Evolutionary conservation across 1,140 invertebrate species (phyloP), one percentile per base, ranked within the genome.

Genomic region (Neodiprion fabricii): DNA sequence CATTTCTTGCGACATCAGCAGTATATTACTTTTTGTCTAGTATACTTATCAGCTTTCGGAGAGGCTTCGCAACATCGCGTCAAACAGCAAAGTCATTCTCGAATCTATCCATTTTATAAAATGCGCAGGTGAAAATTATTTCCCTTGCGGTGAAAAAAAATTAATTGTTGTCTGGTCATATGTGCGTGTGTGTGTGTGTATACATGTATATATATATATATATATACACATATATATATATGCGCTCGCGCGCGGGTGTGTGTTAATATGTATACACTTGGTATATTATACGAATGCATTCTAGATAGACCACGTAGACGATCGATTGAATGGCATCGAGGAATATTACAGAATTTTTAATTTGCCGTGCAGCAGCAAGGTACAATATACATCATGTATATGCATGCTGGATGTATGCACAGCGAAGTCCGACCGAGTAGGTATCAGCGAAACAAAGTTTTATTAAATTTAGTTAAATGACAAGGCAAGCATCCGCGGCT

Each of bases 401-500:
- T 40, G 28, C 28, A 40, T 40, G 28, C 28, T 40, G 28, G 2
- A 40, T 40, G 28, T 5, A 40, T 40, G 28, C 28, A 40, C 28
- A 40, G 28, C 28, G 28, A 40, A 1, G 1, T 40, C 11, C 66
- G 66, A 73, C 28, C 47, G 66, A 28, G 49, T 67, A 28, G 17
- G 61, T 65, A 73, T 11, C 80, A 72, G 79, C 76, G 74, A 81
- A 79, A 78, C 75, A 79, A 74, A 81, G 75, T 74, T 47, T 77
- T 23, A 23, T 23, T 68, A 48, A 47, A 40, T 49, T 21, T 40
- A 72, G n/a, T 53, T 68, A 71, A 23, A 72, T 71, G 53, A 23
- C 70, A 23, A 74, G 48, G 74, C 72, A 17, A 50, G 73, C 49
- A 72, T 71, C 47, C 75, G 28, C 72, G 53, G 48, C 73, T 69